Evolutionary conservation across 2,797 vertebrate species (phyloP), one percentile per base, ranked within the genome.

Genomic region (Geotrypetes seraphini): DNA sequence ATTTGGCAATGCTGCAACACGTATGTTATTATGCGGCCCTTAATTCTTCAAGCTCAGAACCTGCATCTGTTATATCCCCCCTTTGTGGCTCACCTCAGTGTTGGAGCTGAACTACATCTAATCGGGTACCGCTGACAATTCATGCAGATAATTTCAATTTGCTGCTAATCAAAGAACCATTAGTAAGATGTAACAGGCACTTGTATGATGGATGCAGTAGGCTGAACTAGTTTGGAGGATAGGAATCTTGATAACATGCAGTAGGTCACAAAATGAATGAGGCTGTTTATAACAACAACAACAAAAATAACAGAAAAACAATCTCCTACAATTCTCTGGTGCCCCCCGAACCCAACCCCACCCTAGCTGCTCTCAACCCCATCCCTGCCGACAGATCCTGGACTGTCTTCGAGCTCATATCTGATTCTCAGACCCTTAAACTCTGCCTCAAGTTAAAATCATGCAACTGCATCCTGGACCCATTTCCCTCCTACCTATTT

Each of bases 71-170:
- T 3, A 1, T 22, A 14, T 8, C 18, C 12, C 12, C n/a, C 8
- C 16, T 15, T 45, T 22, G 5, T 7, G 6, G 45, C 36, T 42
- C 42, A 32, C 16, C 12, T 34, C 35, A 10, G 8, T 38, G 15
- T 28, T 57, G 43, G 39, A 12, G 17, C 4, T 24, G 28, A 44
- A 12, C 16, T 38, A 12, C 16, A 32, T 15, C 11, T 55, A 48
- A 55, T 27, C 46, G 27, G 21, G 16, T 48, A 31, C 9, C 16
- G 21, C 25, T 35, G 23, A 31, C 36, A 52, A 35, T 42, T 58
- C 33, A 50, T 25, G 27, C 27, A 46, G 17, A 37, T 47, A 47
- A 48, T 51, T 58, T 54, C 47, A 51, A 23, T 50, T 49, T 62
- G 23, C 31, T 43, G 15, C 21, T 58, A 60, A 60, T 46, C 45